phyloP scores from a whole-genome alignment of 2,113 vertebrate genomes.

The Urocitellus parryii region DNA sequence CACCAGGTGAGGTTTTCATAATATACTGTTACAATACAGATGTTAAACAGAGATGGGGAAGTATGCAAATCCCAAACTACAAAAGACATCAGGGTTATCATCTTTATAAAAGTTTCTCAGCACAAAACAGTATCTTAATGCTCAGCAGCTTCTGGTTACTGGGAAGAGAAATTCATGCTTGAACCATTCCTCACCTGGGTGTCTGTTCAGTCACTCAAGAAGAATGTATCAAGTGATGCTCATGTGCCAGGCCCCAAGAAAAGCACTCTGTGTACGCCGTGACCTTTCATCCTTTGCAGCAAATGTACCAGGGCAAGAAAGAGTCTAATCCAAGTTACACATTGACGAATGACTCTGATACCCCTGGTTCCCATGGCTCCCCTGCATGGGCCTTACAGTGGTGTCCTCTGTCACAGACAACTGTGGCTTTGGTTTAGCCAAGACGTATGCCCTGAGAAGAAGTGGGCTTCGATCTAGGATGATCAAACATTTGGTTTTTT shows the following conservation, averaged over 20 bases:
- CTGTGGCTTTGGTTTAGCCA: neutral
- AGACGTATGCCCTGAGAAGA: neutral
- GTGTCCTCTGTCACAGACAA: neutral
- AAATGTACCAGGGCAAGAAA: neutral
- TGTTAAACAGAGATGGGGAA: constrained; percentile 80
- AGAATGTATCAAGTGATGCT: rapidly evolving
- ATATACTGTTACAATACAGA: constrained; percentile 82
- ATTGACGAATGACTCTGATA: neutral
- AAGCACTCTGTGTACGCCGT: rapidly evolving
- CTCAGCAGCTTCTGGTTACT: constrained; percentile 26
- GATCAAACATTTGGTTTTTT: neutral
- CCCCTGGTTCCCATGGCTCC: rapidly evolving
- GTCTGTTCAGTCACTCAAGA: neutral
- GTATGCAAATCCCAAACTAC: constrained; percentile 76
- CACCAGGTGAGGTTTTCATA: constrained; percentile 81
- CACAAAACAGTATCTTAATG: constrained; percentile 55
- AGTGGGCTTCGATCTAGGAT: rapidly evolving
- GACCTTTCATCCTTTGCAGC: neutral
- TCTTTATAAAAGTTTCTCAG: constrained; percentile 82
- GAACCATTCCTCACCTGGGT: neutral
- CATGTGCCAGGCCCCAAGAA: rapidly evolving
- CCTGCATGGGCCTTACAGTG: rapidly evolving
- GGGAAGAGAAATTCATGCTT: neutral
- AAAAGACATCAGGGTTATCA: constrained; percentile 72
- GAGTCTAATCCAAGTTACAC: neutral